These are phyloP conservation scores for Enteromius radiatus DNA, from an alignment of 2,797 vertebrate genomes.

Conservation along the genomic window DNA sequence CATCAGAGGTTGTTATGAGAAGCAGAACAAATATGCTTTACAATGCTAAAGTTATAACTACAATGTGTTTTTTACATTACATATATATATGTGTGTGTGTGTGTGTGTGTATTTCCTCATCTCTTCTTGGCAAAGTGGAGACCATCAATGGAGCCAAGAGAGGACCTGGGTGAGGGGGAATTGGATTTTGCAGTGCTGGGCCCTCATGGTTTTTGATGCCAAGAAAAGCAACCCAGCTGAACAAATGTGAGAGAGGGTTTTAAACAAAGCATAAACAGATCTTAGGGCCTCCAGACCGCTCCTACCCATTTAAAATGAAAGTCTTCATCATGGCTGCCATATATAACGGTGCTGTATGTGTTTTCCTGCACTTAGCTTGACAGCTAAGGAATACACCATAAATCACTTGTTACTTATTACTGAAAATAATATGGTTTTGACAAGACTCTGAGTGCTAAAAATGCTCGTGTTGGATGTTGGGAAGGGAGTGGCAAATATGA, in stretches of 20 bases:
- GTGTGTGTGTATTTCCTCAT: constrained; percentile 26
- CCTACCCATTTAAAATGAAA: constrained; percentile 70
- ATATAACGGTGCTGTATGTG: constrained; percentile 70
- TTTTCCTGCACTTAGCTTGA: constrained; percentile 72
- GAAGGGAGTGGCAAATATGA: constrained; percentile 32
- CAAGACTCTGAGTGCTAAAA: constrained; percentile 71
- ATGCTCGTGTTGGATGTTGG: constrained; percentile 40
- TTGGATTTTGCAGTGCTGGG: constrained; percentile 40
- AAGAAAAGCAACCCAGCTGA: constrained; percentile 61
- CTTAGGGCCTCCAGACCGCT: constrained; percentile 40
- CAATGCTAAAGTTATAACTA: constrained; percentile 5
- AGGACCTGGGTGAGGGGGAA: constrained; percentile 38
- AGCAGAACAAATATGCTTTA: constrained; percentile 24
- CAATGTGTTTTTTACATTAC: constrained; percentile 43
- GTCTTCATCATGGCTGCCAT: constrained; percentile 74
- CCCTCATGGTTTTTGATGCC: constrained; percentile 57
- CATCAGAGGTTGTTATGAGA: neutral
- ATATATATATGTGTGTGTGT: constrained; percentile 5
- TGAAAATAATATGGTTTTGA: constrained; percentile 74
- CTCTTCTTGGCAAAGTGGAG: constrained; percentile 18
- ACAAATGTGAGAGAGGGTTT: constrained; percentile 53
- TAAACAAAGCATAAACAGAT: constrained; percentile 54
- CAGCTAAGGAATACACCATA: constrained; percentile 74
- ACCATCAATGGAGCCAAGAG: constrained; percentile 29
- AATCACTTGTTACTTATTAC: constrained; percentile 71